These are phyloP conservation scores for Egretta garzetta DNA, from an alignment of 2,113 vertebrate genomes.

Conservation along the genomic window DNA sequence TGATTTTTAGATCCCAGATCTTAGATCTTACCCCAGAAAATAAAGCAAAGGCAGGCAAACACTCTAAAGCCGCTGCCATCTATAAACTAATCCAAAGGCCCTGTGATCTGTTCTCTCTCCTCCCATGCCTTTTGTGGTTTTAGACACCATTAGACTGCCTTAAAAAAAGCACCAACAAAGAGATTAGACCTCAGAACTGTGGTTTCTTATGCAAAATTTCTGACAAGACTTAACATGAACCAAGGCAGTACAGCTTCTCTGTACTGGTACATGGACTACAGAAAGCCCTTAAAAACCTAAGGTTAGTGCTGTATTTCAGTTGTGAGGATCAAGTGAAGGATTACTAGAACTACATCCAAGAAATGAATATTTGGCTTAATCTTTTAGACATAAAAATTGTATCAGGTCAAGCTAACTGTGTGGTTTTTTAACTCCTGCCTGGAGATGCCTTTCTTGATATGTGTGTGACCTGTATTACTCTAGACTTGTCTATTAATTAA, in stretches of 20 bases:
- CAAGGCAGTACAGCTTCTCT: background rate
- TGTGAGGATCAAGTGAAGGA: background rate
- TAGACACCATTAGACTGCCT: background rate
- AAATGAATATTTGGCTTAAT: background rate
- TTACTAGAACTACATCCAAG: background rate
- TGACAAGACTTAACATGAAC: conserved; percentile 52
- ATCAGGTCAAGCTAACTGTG: background rate
- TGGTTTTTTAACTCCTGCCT: background rate
- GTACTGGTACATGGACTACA: background rate
- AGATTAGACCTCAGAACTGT: conserved; percentile 33
- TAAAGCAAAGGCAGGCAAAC: background rate
- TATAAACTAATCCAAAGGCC: background rate
- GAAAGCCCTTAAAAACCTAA: background rate
- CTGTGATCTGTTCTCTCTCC: background rate
- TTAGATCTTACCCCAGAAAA: background rate
- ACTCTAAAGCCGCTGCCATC: background rate
- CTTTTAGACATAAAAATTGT: background rate
- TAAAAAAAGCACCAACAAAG: conserved; percentile 1
- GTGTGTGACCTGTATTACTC: background rate
- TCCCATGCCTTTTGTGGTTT: background rate
- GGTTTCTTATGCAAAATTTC: conserved; percentile 31
- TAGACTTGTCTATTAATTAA: background rate
- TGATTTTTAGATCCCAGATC: background rate
- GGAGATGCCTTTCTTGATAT: background rate
- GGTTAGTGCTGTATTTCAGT: background rate